Evolutionary conservation across 2,113 vertebrate genomes (phyloP), one percentile per base, ranked within the genome.

Genomic region (Melanerpes formicivorus): DNA sequence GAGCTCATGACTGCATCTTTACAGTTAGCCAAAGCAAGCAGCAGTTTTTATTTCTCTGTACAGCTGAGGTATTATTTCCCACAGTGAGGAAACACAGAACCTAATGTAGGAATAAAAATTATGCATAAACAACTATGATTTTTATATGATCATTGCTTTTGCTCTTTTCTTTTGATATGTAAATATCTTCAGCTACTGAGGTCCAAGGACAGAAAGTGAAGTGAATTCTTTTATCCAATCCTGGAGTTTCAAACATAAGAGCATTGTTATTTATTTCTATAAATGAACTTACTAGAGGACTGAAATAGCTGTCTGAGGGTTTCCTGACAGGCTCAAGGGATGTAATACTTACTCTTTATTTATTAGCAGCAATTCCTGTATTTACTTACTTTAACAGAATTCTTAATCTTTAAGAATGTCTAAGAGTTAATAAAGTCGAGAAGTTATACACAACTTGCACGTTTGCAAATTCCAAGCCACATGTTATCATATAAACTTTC

Each of bases 11-110:
- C 70, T 50, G 3, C 78, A 40, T 40, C 55, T 79, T 84, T 42
- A 79, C 73, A 90, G 26, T 8, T 72, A 88, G 74, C 66, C 93
- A 93, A 96, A 93, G 78, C 59, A 95, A 96, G 78, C 80, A 88
- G 16, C 30, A 64, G 62, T 81, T 92, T 91, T 88, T 76, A 65
- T 84, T 91, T 84, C 54, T 86, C 37, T 70, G 5, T 62, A 4
- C 29, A 30, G 64, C 62, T 81, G 71, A 90, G 40, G 66, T 62
- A 42, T 30, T 90, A 73, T 82, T 84, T 29, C 55, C 40, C 30
- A 76, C 18, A 79, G 67, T 46, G 25, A 63, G 8, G 11, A 84
- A 84, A 82, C 26, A 65, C 4, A 79, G 50, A 80, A 70, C 25
- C 8, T 56, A 65, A 70, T 22, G 23, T 52, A 87, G 9, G 34